Percentiles rank a stretch among this genome's conserved stretches.
Conservation (phyloP, 2,113 vertebrate genomes). For the Monarcha castaneiventris region DNA sequence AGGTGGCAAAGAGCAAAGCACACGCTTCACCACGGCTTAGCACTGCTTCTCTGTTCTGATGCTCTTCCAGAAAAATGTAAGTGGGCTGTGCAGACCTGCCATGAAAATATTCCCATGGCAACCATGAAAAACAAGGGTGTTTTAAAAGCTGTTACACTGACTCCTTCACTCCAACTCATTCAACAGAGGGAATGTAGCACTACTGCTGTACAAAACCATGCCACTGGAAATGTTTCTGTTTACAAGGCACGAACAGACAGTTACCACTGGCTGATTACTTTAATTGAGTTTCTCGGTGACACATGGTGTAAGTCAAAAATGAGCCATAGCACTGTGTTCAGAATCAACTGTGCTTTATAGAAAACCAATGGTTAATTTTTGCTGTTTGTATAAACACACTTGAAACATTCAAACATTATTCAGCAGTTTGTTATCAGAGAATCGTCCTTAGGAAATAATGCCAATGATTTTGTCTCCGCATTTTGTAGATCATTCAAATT, state of each 20-base stretch:
- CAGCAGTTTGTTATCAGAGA: background rate
- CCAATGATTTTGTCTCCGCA: background rate
- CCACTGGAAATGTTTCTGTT: background rate
- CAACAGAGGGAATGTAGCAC: background rate
- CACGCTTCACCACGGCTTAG: rapidly evolving
- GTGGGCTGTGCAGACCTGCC: background rate
- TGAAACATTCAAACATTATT: background rate
- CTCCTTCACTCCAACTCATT: background rate
- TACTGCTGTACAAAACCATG: background rate
- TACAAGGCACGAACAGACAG: background rate
- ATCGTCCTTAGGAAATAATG: background rate
- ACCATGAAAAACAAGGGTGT: background rate
- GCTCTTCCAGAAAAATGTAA: background rate
- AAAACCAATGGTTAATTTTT: background rate
- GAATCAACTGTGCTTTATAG: background rate
- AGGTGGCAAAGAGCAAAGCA: rapidly evolving
- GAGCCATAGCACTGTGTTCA: background rate
- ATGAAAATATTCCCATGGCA: constrained; percentile 33
- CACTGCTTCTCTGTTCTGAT: background rate
- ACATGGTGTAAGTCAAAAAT: background rate
- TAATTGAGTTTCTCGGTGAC: background rate
- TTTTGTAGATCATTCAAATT: background rate
- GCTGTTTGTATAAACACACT: background rate
- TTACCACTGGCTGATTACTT: background rate
- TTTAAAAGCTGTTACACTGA: background rate